Evolutionary conservation across 2,888 invertebrate species (phyloP), one percentile per base, ranked within the genome.

Genomic region (Heteromyza rotundicornis): DNA sequence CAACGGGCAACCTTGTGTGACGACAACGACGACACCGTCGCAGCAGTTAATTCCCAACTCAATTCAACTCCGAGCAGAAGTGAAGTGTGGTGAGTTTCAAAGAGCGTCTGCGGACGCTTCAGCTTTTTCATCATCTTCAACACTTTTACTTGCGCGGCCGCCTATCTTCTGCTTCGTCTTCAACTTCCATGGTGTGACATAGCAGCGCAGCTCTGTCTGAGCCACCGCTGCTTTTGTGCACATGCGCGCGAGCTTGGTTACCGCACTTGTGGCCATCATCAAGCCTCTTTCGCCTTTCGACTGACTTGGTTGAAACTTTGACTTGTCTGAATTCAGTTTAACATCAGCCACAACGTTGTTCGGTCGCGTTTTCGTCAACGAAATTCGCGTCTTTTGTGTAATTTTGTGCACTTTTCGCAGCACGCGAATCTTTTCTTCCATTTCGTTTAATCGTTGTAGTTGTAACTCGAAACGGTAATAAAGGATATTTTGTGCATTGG

Each of bases 251-350:
- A 47, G 17, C 19, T 47, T 20, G 47, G 40, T n/a, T n/a, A 40
- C 7, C 32, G 12, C n/a, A 32, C 40, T 40, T n/a, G 14, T 10
- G 47, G 20, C 19, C 47, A 47, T 17, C 47, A n/a, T 5, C 54
- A 40, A 52, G 62, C 53, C 36, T 44, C 54, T 49, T 8, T 62
- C 57, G 35, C 36, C 2, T 56, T 55, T 22, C 19, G 51, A 55
- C 66, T 64, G 60, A 70, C 70, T 73, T 73, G 68, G 67, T 66
- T 70, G 59, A 68, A 65, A 64, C 70, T 68, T 67, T 64, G 66
- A 67, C 59, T 70, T 68, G 66, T 68, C 64, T 62, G 67, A 71
- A 77, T 78, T 79, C 75, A 79, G 79, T 79, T 78, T 71, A 68
- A 71, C 67, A 64, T 70, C 69, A 73, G 72, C 76, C 70, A 75